Conservation (phyloP, 92 coral and sea anemone genomes). For the Actinernus sp. region DNA sequence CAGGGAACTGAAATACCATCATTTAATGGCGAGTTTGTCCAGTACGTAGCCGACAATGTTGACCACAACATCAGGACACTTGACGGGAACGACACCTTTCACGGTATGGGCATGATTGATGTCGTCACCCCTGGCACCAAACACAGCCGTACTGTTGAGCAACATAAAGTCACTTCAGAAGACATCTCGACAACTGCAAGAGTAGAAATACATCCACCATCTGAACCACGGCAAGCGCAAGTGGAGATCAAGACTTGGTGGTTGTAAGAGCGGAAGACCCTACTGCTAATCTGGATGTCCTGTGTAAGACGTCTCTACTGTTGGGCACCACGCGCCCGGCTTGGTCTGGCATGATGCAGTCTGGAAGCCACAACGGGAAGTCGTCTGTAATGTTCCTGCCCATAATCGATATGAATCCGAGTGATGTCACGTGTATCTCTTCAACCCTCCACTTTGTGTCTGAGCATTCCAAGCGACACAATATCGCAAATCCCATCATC, state of each 20-base stretch:
- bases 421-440: conserved; percentile 33
- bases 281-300: conserved; percentile 47
- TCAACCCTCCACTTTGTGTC: conserved; percentile 34
- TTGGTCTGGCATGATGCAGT: conserved; percentile 58
- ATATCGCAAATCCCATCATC: conserved; percentile 38
- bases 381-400: conserved; percentile 52
- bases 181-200: neutral
- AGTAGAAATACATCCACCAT: neutral
- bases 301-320: conserved; percentile 51
- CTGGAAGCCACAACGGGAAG: conserved; percentile 30
- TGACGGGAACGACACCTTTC: conserved; percentile 35
- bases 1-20: conserved; percentile 23
- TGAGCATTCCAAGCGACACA: conserved; percentile 20
- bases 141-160: neutral
- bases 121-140: too few relatives aligned
- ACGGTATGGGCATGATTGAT: too few relatives aligned
- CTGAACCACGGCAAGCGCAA: conserved; percentile 10
- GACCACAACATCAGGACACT: conserved; percentile 35
- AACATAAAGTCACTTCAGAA: neutral
- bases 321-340: conserved; percentile 42
- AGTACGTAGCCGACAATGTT: conserved; percentile 34
- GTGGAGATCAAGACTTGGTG: conserved; percentile 33
- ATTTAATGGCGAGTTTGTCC: conserved; percentile 22
- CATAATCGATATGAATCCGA: conserved; percentile 52
- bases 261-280: conserved; percentile 33